phyloP scores from a whole-genome alignment of 2,888 invertebrate species.

The Pyralis farinalis region DNA sequence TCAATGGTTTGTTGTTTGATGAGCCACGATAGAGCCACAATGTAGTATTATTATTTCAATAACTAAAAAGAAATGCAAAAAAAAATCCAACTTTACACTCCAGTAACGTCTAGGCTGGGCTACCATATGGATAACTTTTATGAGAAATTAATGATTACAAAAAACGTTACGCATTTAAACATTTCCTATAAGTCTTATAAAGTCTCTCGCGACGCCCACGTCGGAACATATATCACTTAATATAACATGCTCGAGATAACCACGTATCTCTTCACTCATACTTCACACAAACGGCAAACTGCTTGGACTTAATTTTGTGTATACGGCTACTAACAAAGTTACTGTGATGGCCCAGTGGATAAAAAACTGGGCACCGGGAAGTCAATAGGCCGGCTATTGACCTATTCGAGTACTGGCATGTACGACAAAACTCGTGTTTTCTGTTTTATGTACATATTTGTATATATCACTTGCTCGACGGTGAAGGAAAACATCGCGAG shows the following conservation, averaged over 20 bases:
- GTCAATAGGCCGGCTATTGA: no score
- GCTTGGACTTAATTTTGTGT: constrained; percentile 46
- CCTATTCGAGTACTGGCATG: no score
- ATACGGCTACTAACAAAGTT: no score
- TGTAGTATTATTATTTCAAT: constrained; percentile 72
- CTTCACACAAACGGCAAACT: constrained; percentile 43
- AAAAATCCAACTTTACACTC: constrained; percentile 71
- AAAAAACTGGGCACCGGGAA: no score
- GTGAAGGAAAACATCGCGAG: no score
- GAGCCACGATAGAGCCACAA: no score
- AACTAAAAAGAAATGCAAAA: constrained; percentile 80
- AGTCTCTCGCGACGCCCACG: constrained; percentile 69
- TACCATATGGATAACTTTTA: constrained; percentile 71
- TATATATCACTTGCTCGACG: no score
- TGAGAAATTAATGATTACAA: constrained; percentile 77
- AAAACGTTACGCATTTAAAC: constrained; percentile 77
- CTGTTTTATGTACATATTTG: no score
- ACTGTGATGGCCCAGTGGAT: no score
- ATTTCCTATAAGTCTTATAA: constrained; percentile 79
- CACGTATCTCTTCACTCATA: constrained; percentile 45
- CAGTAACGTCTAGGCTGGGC: constrained; percentile 66
- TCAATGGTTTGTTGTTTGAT: no score
- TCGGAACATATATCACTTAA: constrained; percentile 72
- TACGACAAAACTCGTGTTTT: no score
- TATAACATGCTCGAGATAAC: constrained; percentile 52